Conservation (phyloP, 2,888 invertebrate species). For the Epirrhoe alternata region DNA sequence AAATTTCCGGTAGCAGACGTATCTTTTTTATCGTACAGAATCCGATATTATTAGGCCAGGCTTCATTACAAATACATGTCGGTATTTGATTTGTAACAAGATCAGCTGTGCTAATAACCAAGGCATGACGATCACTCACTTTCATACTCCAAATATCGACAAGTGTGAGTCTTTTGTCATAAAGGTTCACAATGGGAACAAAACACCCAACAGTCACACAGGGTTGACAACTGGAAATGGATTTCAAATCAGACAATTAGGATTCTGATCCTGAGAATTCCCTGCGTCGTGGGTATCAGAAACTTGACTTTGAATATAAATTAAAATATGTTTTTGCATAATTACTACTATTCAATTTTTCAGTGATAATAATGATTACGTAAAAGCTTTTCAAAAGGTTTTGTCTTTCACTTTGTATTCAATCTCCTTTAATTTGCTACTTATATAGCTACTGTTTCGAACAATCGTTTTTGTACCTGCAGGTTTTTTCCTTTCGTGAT, state of each 20-base stretch:
- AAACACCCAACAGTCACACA: too few species aligned
- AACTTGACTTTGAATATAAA: too few species aligned
- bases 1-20: not conserved
- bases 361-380: too few species aligned
- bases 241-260: too few species aligned
- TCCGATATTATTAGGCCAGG: not conserved
- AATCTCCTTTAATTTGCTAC: not conserved
- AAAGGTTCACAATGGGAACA: too few species aligned
- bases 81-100: slow-evolving; percentile 32
- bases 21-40: not conserved
- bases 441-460: slow-evolving; percentile 2
- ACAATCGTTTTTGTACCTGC: slow-evolving; percentile 10
- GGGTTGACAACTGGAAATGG: too few species aligned
- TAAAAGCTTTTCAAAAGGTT: not conserved
- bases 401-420: not conserved
- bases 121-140: slow-evolving; percentile 41
- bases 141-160: slow-evolving; percentile 14
- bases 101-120: slow-evolving; percentile 42
- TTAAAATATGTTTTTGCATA: too few species aligned
- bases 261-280: too few species aligned
- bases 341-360: too few species aligned
- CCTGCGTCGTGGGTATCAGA: too few species aligned
- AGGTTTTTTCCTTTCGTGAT: not conserved
- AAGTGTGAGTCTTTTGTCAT: not conserved
- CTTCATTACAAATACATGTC: slow-evolving; percentile 6